Evolutionary conservation across 2,113 vertebrate species (phyloP), one percentile per base, ranked within the genome.

Genomic region (Illadopsis cleaveri): DNA sequence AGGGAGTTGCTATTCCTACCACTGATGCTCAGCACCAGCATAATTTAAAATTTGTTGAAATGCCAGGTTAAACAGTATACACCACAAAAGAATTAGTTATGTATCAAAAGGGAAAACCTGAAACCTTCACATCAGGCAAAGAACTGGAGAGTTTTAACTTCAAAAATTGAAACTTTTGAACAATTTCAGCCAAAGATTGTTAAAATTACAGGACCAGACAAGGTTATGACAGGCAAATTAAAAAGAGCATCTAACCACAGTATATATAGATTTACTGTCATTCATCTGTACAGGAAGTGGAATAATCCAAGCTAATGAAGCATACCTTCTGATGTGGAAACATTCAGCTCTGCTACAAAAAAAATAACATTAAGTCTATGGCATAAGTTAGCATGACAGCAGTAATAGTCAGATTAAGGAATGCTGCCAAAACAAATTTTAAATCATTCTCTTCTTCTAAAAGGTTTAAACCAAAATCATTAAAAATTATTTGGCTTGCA

Each of bases 251-350:
- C 56, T 79, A 89, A 86, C 78, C 77, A 48, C 47, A 62, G 54
- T 64, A 64, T 45, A 84, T 38, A 91, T 4, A 83, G 79, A 95
- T 97, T 93, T 92, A 95, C 82, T 56, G 88, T 10, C 89, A 64
- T 81, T 95, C 72, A 91, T 93, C 57, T 89, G 89, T 64, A 73
- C 72, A 95, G 89, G 76, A 93, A 83, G 54, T 70, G 28, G 94
- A 95, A 81, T 93, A 95, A 97, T 79, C 77, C 83, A 95, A 94
- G 76, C 73, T 87, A 95, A 96, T 95, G 97, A 97, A 95, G 92
- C 57, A 79, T 95, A 53, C 22, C 79, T 88, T 92, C 73, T 89
- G 83, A 96, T 9, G 65, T 57, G 50, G 90, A 95, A 95, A 94
- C 51, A 91, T 75, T 96, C 77, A 62, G 45, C 56, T 93, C 56